Evolutionary conservation across 2,113 vertebrate species (phyloP).

Genomic region (Cranoglanis bouderius): DNA sequence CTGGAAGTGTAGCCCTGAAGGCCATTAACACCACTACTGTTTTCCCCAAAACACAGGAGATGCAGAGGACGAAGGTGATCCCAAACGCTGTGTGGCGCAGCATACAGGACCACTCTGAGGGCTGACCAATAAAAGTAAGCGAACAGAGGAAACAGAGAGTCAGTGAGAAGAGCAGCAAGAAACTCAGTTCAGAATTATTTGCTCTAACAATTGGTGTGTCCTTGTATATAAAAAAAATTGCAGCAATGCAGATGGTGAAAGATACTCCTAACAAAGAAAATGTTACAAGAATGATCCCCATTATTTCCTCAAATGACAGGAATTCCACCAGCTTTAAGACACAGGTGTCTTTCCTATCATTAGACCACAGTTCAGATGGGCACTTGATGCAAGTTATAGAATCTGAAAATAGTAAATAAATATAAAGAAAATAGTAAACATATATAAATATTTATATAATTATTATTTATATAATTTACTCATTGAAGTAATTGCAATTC

Average conservation of each 20-base stretch:
- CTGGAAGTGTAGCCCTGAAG: slow-evolving; percentile 44
- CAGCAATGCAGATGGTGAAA: slow-evolving; percentile 41
- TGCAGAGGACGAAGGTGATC: slow-evolving; percentile 30
- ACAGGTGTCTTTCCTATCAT: slow-evolving; percentile 48
- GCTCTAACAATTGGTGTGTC: slow-evolving; percentile 50
- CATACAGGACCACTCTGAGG: slow-evolving; percentile 14
- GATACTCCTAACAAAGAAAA: slow-evolving; percentile 51
- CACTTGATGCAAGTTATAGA: slow-evolving; percentile 51
- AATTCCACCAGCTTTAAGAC: slow-evolving; percentile 36
- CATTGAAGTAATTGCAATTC: neutral
- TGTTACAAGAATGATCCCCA: slow-evolving; percentile 55
- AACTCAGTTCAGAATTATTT: slow-evolving; percentile 60
- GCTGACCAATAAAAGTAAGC: neutral
- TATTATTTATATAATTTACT: neutral
- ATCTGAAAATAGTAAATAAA: slow-evolving; percentile 37
- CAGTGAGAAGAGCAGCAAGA: slow-evolving; percentile 58
- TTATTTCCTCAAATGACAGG: slow-evolving; percentile 42
- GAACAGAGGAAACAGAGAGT: slow-evolving; percentile 48
- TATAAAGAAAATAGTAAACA: neutral
- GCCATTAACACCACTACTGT: slow-evolving; percentile 48
- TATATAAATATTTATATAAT: neutral
- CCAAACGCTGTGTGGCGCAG: neutral
- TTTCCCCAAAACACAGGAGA: slow-evolving; percentile 49
- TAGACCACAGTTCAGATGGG: slow-evolving; percentile 55
- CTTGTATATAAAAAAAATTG: slow-evolving; percentile 52